Evolutionary conservation across 2,113 vertebrate species (phyloP).

Genomic region (Neolamprologus sp.): DNA sequence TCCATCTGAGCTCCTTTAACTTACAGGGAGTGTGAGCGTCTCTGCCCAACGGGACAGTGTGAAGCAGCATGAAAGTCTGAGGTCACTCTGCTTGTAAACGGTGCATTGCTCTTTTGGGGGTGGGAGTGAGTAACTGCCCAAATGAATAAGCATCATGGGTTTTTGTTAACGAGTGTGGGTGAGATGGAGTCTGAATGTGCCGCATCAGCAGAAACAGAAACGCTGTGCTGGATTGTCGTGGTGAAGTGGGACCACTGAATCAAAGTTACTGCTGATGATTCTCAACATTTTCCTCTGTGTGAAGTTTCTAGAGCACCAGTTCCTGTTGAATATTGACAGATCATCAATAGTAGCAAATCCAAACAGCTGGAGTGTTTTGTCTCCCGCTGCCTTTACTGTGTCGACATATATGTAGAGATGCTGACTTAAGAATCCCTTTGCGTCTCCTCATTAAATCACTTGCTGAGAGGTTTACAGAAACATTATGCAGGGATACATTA

Average conservation of each 20-base stretch:
- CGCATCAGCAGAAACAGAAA: background rate
- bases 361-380: background rate
- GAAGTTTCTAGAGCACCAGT: accelerated
- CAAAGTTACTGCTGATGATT: background rate
- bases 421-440: background rate
- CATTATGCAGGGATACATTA: background rate
- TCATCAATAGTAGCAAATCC: accelerated
- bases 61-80: background rate
- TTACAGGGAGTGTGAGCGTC: accelerated
- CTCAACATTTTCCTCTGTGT: background rate
- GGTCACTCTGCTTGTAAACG: background rate
- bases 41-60: background rate
- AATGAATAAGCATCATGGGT: background rate
- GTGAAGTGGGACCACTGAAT: background rate
- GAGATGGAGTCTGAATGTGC: background rate
- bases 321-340: accelerated
- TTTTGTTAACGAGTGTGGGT: background rate
- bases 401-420: background rate
- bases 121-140: background rate
- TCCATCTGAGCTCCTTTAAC: background rate
- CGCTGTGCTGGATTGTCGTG: background rate
- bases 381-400: background rate
- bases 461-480: background rate
- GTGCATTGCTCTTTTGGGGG: background rate
- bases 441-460: background rate